A percentile compares a stretch with the other conserved stretches of the same genome.
phyloP scores from a whole-genome alignment of 2,113 vertebrate species.

The Semnornis frantzii region DNA sequence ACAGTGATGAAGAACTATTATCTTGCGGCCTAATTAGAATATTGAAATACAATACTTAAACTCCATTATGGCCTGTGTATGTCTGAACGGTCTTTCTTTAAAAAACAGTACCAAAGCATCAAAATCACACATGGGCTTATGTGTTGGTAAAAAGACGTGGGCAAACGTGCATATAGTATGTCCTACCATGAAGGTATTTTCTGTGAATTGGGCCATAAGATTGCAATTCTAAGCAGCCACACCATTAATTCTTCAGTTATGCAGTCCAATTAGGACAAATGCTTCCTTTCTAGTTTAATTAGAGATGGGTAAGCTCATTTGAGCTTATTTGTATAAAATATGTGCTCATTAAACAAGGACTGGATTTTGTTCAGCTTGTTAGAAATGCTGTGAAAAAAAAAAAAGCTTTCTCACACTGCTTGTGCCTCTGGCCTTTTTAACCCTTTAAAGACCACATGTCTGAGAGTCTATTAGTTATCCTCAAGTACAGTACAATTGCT shows the following conservation, averaged over 20 bases:
- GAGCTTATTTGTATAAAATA: slow-evolving; percentile 84
- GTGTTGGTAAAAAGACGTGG: neutral
- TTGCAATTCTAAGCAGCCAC: slow-evolving; percentile 77
- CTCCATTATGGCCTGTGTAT: slow-evolving; percentile 12
- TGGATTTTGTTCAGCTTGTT: slow-evolving; percentile 80
- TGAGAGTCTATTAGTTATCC: neutral
- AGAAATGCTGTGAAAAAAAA: slow-evolving; percentile 68
- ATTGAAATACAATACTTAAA: slow-evolving; percentile 51
- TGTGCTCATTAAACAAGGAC: slow-evolving; percentile 79
- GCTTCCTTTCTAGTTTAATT: slow-evolving; percentile 80
- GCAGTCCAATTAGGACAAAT: slow-evolving; percentile 80
- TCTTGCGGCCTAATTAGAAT: slow-evolving; percentile 62
- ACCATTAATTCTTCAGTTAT: slow-evolving; percentile 80
- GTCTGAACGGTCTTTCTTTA: slow-evolving; percentile 31
- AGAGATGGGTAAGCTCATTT: slow-evolving; percentile 74
- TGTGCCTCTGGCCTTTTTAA: slow-evolving; percentile 63
- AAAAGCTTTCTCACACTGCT: slow-evolving; percentile 67
- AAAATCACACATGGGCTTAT: neutral
- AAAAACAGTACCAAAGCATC: slow-evolving; percentile 11
- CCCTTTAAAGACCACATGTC: slow-evolving; percentile 31
- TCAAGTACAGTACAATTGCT: neutral
- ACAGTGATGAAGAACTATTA: slow-evolving; percentile 30
- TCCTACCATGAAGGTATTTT: slow-evolving; percentile 51
- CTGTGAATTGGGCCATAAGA: slow-evolving; percentile 70
- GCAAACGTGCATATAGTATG: slow-evolving; percentile 57